Base-by-base conservation (phyloP, 2,888 invertebrate species). In the Drosophila peninsularis region DNA sequence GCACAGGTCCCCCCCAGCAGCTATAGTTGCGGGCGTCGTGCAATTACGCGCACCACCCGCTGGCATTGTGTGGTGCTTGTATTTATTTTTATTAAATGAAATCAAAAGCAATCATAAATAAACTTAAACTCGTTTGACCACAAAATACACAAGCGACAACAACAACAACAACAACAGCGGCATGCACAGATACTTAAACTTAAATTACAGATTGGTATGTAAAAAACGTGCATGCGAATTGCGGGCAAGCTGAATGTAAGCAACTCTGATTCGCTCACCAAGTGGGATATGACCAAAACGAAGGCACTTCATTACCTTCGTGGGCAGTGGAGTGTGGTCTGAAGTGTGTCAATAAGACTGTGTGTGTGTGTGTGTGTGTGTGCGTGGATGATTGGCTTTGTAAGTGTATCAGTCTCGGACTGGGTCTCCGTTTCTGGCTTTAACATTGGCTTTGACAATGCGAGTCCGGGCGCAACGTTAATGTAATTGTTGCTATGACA, bases 61-160 rank as follows among this genome's bases (percentile, higher is more conserved):
- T 83, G 81, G 50, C 74, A 82, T 82, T 82, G 82, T 86, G 64
- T 27, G 62, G 50, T 50, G 64, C 64, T 66, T 37, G 63, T 58
- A 58, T 71, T 73, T 58, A 74, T 78, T 56, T 72, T 66, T 81
- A 75, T 84, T 78, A 73, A 86, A 85, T 85, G 78, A 88, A 85
- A 88, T 85, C 88, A 88, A 85, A 85, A 77, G 88, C 87, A 86
- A 83, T 85, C 89, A 81, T 87, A 88, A 83, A 82, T 84, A 86
- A 88, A 83, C 74, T 80, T 75, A 88, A 85, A 85, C 85, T 63
- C 77, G 85, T 85, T 85, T 88, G 85, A 85, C 85, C 85, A 88
- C 88, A 73, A 73, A 60, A 54, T 36, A 45, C 57, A 54, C 69
- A 47, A 66, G 24, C 42, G 55, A 70, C 72, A 57, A 64, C 65